These are phyloP conservation scores for Gobius niger DNA, from an alignment of 2,113 vertebrate species.

Conservation along the genomic window DNA sequence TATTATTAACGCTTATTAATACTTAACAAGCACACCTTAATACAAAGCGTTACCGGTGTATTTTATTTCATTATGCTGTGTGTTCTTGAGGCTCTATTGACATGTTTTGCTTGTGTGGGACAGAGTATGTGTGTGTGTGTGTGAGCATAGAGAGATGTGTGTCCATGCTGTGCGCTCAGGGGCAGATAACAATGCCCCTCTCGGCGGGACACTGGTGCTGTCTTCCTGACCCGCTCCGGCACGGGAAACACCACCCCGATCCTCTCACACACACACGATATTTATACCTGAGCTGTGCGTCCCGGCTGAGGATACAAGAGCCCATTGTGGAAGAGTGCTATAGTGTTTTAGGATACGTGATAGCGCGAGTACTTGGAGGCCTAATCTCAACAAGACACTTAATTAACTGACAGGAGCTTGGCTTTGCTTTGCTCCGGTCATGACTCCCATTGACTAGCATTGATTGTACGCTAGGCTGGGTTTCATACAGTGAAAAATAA, in stretches of 20 bases:
- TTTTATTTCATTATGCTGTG: too few relatives aligned
- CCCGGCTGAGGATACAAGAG: slow-evolving; percentile 64
- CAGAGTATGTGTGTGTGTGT: slow-evolving; percentile 28
- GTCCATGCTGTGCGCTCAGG: slow-evolving; percentile 39
- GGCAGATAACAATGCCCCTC: slow-evolving; percentile 76
- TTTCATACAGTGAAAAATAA: not conserved
- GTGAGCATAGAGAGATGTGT: not conserved
- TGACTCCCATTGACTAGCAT: not conserved
- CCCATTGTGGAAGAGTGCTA: slow-evolving; percentile 44
- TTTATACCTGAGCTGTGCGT: slow-evolving; percentile 64
- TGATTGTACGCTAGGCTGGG: not conserved
- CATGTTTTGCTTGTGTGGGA: not conserved
- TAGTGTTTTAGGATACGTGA: slow-evolving; percentile 5
- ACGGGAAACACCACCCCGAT: slow-evolving; percentile 66
- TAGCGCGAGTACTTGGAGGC: not conserved
- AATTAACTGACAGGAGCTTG: not conserved
- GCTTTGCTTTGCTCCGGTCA: not conserved
- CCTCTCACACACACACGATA: slow-evolving; percentile 51
- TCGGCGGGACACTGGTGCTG: slow-evolving; percentile 69
- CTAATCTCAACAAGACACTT: not conserved
- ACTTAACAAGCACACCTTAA: too few relatives aligned
- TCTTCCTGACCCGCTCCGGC: slow-evolving; percentile 71
- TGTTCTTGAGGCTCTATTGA: too few relatives aligned
- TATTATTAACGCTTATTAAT: too few relatives aligned
- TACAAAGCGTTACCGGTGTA: too few relatives aligned